A percentile compares a stretch with the other conserved stretches of the same genome.
These are phyloP conservation scores for Psittacula cyanocephala DNA, from an alignment of 2,113 vertebrate genomes.

Conservation along the genomic window DNA sequence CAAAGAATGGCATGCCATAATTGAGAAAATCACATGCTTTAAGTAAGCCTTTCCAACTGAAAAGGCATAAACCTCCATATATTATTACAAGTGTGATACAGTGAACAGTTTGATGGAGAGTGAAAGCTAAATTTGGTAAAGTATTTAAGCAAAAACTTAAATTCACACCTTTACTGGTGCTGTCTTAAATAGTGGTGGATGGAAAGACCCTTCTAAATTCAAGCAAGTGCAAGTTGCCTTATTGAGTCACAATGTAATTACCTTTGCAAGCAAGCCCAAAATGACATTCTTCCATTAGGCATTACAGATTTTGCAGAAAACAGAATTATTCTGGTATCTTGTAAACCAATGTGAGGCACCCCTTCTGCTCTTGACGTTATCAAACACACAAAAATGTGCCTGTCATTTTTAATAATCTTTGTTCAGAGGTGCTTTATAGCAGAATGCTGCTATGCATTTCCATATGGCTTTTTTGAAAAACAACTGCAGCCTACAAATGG, in stretches of 20 bases:
- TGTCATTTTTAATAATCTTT: slow-evolving; percentile 42
- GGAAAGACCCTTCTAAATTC: not conserved
- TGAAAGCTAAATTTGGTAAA: not conserved
- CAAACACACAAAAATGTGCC: slow-evolving; percentile 5
- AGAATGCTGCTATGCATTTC: not conserved
- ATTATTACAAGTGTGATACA: not conserved
- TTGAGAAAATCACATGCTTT: not conserved
- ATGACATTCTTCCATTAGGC: not conserved
- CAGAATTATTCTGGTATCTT: slow-evolving; percentile 2
- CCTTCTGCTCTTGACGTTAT: slow-evolving; percentile 1
- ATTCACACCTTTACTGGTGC: not conserved
- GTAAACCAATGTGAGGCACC: not conserved
- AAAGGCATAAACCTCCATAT: not conserved
- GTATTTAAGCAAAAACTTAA: not conserved
- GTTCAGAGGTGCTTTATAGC: not conserved
- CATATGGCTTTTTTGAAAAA: not conserved
- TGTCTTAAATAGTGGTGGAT: not conserved
- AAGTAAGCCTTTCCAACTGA: not conserved
- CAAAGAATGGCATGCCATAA: not conserved
- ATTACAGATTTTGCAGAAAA: not conserved
- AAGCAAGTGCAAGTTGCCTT: not conserved
- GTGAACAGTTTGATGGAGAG: not conserved
- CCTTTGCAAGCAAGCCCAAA: not conserved
- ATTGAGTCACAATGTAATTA: not conserved
- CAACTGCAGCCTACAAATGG: not conserved